phyloP scores from a whole-genome alignment of 2,888 invertebrate genomes.

The Sympetrum striolatum region DNA sequence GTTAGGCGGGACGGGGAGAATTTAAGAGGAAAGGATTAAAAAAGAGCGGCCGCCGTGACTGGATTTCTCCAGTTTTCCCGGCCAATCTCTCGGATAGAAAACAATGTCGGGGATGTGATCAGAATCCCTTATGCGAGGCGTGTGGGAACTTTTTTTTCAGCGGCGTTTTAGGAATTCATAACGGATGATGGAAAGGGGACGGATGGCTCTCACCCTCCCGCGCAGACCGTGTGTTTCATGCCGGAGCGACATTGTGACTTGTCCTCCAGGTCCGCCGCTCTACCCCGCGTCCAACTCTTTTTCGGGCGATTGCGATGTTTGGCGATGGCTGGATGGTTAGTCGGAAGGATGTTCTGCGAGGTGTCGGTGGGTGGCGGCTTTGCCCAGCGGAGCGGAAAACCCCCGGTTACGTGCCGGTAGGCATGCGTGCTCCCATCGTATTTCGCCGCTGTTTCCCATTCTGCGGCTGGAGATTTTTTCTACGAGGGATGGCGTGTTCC shows the following conservation, averaged over 20 bases:
- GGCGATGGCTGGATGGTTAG: not conserved
- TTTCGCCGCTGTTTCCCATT: not conserved
- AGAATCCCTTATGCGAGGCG: conserved; percentile 7
- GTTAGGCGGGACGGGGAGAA: not conserved
- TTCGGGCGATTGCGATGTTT: not conserved
- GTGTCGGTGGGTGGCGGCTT: not conserved
- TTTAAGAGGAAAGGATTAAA: not conserved
- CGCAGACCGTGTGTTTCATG: too few species aligned
- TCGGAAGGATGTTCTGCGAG: not conserved
- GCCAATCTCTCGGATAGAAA: not conserved
- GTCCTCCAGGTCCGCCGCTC: not conserved
- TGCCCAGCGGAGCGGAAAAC: not conserved
- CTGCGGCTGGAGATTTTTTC: not conserved
- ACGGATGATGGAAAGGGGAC: not conserved
- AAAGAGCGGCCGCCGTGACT: not conserved
- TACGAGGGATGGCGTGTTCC: not conserved
- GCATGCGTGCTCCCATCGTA: not conserved
- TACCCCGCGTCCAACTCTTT: not conserved
- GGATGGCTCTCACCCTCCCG: not conserved
- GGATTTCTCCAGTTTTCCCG: conserved; percentile 24
- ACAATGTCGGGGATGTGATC: conserved; percentile 18
- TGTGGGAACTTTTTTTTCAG: conserved; percentile 15
- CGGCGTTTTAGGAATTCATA: conserved; percentile 5
- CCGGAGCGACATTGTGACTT: not conserved
- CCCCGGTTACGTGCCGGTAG: not conserved